A percentile compares a stretch with the other conserved stretches of the same genome.
Evolutionary conservation across 2,113 vertebrate genomes (phyloP).

Genomic region (Odontesthes bonariensis): DNA sequence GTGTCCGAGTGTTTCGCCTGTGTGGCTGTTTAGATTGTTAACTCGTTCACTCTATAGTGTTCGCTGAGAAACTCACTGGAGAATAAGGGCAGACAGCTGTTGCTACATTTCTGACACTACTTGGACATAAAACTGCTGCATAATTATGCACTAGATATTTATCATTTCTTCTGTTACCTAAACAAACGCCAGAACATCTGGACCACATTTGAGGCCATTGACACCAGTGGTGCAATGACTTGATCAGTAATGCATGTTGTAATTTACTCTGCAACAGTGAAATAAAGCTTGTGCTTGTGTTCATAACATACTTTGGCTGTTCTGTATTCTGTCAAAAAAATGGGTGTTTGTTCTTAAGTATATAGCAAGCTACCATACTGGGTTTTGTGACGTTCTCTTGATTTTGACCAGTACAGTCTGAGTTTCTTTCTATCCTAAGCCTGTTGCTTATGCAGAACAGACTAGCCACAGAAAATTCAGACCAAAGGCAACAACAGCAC

Average conservation of each 20-base stretch:
- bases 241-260: background rate
- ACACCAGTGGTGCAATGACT: background rate
- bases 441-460: no score
- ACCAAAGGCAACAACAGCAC: no score
- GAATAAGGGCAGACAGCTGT: background rate
- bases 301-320: background rate
- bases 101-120: slow-evolving; percentile 4
- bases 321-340: background rate
- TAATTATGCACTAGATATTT: background rate
- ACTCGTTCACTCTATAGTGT: background rate
- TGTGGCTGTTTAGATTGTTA: background rate
- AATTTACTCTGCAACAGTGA: background rate
- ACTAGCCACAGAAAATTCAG: no score
- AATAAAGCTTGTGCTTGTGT: background rate
- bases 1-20: background rate
- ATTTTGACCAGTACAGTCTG: no score
- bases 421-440: no score
- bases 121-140: background rate
- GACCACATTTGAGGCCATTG: background rate
- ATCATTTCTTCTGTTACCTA: background rate
- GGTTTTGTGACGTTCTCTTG: no score
- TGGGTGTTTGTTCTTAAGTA: background rate
- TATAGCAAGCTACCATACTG: no score
- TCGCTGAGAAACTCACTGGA: background rate
- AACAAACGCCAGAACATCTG: slow-evolving; percentile 11